phyloP scores from a whole-genome alignment of 2,113 vertebrate genomes.

The Hemichromis elongatus region DNA sequence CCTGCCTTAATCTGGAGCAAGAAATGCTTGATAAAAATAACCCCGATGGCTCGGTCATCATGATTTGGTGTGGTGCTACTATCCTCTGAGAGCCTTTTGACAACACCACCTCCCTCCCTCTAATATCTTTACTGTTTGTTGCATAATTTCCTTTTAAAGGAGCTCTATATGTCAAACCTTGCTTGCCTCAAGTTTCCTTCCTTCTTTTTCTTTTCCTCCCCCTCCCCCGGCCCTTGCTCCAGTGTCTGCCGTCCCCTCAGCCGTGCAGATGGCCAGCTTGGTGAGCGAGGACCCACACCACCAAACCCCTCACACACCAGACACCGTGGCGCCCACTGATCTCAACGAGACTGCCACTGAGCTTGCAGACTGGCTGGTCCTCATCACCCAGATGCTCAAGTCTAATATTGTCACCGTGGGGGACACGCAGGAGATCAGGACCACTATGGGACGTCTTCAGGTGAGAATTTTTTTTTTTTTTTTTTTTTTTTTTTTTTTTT shows the following conservation, averaged over 20 bases:
- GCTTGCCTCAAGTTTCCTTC: background rate
- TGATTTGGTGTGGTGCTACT: conserved; percentile 6
- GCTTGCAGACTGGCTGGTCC: conserved; percentile 88
- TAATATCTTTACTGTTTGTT: background rate
- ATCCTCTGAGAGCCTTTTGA: conserved; percentile 17
- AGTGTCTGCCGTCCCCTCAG: conserved; percentile 60
- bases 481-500: background rate
- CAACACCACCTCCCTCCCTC: conserved; percentile 3
- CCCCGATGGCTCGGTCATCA: background rate
- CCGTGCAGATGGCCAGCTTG: conserved; percentile 70
- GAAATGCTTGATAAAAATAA: conserved; percentile 14
- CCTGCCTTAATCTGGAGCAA: background rate
- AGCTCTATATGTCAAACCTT: background rate
- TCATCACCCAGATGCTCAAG: conserved; percentile 96
- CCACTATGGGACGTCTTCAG: conserved; percentile 87
- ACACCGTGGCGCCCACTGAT: conserved; percentile 82
- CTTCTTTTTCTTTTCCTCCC: background rate
- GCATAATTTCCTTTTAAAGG: conserved; percentile 23
- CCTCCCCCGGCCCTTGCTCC: background rate
- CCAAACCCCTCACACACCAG: conserved; percentile 67
- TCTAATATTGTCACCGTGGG: conserved; percentile 96
- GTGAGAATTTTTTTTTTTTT: conserved; percentile 54
- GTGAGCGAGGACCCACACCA: conserved; percentile 69
- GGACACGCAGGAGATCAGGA: conserved; percentile 87
- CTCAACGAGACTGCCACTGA: conserved; percentile 90